Evolutionary conservation across 2,888 invertebrate species (phyloP), one percentile per base, ranked within the genome.

Genomic region (Heterodera filipjevi): DNA sequence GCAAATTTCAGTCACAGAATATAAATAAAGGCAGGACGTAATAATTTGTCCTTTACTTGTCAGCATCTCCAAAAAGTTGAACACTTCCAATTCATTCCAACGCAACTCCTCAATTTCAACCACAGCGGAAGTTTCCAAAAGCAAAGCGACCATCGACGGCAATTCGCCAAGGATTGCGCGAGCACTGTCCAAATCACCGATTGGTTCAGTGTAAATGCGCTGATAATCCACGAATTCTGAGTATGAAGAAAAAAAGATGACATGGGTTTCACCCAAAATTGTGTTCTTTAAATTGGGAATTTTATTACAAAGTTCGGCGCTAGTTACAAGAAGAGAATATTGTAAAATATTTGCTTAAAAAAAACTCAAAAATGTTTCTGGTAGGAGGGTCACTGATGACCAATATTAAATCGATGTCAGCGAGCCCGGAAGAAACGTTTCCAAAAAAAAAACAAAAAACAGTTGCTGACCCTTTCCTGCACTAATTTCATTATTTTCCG

Each of bases 161-260:
- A 72, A 72, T 39, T 53, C 39, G 19, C 64, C 39, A 16, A 78
- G 70, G 66, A 77, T 78, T 35, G 64, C 27, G 8, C 33, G 49
- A 2, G 59, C 76, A 39, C 53, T 77, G 19, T 77, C 70, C 53
- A 59, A 68, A 66, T 79, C 79, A 44, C 30, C 30, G n/a, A 79
- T 77, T 8, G 77, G 66, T 32, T 68, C 76, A 8, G 46, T 64
- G 46, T 70, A 53, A 32, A 72, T 53, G 49, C 77, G 35, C 8
- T 77, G 35, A 27, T 79, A 76, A 27, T 79, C 75, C 10, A 79
- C 59, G 46, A 79, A 78, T n/a, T 79, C 79, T 79, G 30, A 78
- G 33, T 5, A 53, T 6, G 22, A 22, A 53, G 22, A 0, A 27
- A 59, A 22, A 59, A 59, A 27, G 27, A 27, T 33, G 16, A 30